Base-by-base conservation (phyloP, 2,888 invertebrate genomes). In the Nomada lathburiana region DNA sequence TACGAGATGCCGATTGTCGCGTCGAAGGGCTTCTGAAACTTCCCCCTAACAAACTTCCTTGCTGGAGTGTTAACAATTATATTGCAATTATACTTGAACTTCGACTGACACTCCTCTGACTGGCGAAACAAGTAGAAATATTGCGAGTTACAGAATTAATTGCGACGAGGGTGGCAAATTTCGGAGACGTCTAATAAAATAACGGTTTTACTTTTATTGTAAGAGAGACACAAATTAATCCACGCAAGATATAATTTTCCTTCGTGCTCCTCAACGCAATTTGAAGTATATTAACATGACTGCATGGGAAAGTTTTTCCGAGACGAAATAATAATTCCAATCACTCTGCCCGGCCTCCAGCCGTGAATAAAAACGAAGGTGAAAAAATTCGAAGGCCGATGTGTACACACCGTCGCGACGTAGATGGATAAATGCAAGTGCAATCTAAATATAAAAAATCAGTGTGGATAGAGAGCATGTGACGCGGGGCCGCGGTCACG, bases 381-480 rank as follows among this genome's bases (percentile, higher is more conserved):
- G 13, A 11, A 3, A 1, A 9, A 55, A 20, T 10, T 11, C 47
- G 63, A 71, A 59, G 57, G 57, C 63, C 57, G 2, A 47, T 5
- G 13, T 36, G n/a, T 26, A 50, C 47, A 29, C 9, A 23, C 18
- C 18, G 7, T 3, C 9, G 62, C 60, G 36, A 18, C 44, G 69
- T 20, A 50, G 62, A 62, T 16, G 60, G 2, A 71, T 52, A 52
- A 59, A 63, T 69, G 69, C 55, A 53, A 68, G 53, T 67, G 42
- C 59, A 50, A 62, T 83, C 77, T 83, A 83, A 83, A 83, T 82
- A 82, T 77, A 77, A 82, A 78, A 67, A 74, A 75, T 78, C 63
- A 42, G 13, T 44, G 53, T 52, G 76, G 29, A 52, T 44, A 60
- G 57, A 29, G 50, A 72, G 13, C 71, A 57, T 65, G 78, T 74